Evolutionary conservation across 1,140 invertebrate genomes (phyloP).

Genomic region (Tigriopus japonicus): DNA sequence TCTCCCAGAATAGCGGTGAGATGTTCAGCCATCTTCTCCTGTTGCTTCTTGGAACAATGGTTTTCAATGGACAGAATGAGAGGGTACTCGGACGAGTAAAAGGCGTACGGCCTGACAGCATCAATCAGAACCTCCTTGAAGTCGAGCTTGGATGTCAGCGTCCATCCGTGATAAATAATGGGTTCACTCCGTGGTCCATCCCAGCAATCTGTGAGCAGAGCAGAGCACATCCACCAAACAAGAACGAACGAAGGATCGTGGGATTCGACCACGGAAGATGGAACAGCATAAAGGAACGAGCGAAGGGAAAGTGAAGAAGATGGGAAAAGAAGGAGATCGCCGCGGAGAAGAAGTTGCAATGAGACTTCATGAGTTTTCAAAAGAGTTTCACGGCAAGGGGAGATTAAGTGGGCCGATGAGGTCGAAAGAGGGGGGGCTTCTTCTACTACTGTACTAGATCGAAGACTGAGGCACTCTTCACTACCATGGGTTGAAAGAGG

Average conservation of each 20-base stretch:
- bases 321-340: not conserved
- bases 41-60: conserved; percentile 27
- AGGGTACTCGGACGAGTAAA: conserved; percentile 21
- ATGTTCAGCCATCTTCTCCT: conserved; percentile 27
- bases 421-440: too few species aligned
- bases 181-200: conserved; percentile 28
- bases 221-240: too few species aligned
- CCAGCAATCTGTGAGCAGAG: conserved; percentile 25
- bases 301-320: not conserved
- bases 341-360: too few species aligned
- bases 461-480: too few species aligned
- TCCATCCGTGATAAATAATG: conserved; percentile 29
- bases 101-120: conserved; percentile 25
- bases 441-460: too few species aligned
- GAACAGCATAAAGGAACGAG: conserved; percentile 13
- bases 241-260: too few species aligned
- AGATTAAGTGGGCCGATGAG: too few species aligned
- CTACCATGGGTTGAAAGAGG: too few species aligned
- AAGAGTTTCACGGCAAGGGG: too few species aligned
- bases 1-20: conserved; percentile 27
- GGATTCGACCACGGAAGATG: too few species aligned
- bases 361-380: too few species aligned
- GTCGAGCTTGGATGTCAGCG: conserved; percentile 28
- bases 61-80: conserved; percentile 31
- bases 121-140: conserved; percentile 26